Evolutionary conservation across 2,888 invertebrate genomes (phyloP), one percentile per base, ranked within the genome.

Genomic region (Tachina grossa): DNA sequence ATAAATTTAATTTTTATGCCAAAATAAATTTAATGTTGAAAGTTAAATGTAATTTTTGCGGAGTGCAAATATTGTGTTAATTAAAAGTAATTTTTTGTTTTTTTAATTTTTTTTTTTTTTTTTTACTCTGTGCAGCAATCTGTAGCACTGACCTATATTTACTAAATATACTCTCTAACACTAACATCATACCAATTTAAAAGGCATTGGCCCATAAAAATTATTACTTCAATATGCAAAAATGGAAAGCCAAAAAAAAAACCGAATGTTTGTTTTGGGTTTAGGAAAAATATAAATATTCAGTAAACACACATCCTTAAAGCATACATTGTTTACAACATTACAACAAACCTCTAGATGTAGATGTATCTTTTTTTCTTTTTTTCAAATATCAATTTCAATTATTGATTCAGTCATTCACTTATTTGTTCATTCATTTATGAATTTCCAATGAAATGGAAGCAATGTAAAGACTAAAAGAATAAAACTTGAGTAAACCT

Each of bases 321-420:
- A 19, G 2, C 41, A 31, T 31, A n/a, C 39, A 55, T 47, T 39
- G 41, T 14, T 57, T 57, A 14, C 41, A 63, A 39, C 9, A 1
- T 13, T 9, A 8, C 13, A 14, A 0, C 2, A 65, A 51, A 63
- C 43, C 22, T 14, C 49, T 45, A 61, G 9, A 69, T 16, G 39
- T 1, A 6, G 0, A 31, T 31, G 5, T 31, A 31, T 31, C 5
- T 31, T 31, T 31, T 31, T 31, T 6, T 31, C 6, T 0, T 39
- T 63, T 45, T 11, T 53, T 51, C 45, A 31, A 51, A 47, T 63
- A 79, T 79, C 78, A 71, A 79, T 79, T 79, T 71, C 78, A 71
- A 71, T 79, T 79, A 79, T 63, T 55, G 69, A 79, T 71, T 69
- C 77, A 22, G 68, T 78, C 68, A 51, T 41, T 78, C 76, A 77